Evolutionary conservation across 1,140 invertebrate species (phyloP), one percentile per base, ranked within the genome.

Genomic region (Samia ricini): DNA sequence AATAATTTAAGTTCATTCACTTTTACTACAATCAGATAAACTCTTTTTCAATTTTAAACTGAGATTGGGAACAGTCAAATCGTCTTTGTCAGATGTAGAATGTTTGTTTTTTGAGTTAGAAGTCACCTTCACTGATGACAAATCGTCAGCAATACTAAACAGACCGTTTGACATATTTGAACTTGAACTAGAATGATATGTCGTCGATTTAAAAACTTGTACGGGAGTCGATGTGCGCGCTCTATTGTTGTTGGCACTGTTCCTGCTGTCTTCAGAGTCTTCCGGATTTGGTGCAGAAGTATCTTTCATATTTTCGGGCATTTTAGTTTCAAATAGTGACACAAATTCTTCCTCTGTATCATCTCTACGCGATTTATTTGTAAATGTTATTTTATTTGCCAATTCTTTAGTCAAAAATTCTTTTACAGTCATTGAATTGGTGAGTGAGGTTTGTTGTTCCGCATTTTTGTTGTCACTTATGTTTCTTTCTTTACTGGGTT

Each of bases 171-270:
- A 91, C 21, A 74, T 74, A 58, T 88, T 88, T 10, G 84, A 87
- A 68, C 81, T 89, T 1, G 84, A 85, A 50, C 82, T 90, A 1
- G 91, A 89, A 36, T 86, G 84, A 55, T 86, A 89, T 2, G 86
- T 85, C 61, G 81, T 73, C 15, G 87, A 91, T 71, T 89, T 92
- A 57, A 81, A 89, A 50, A 87, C 72, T 62, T 89, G 85, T 4
- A 92, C 88, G 4, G 92, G 92, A 18, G 92, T 93, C 0, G 92
- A 92, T 18, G 92, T 92, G 4, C 90, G 85, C 66, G 87, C 79
- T 79, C 85, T 69, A 48, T 78, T 77, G 49, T 78, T 77, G 64
- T 76, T 78, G 20, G 60, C 79, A 19, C 66, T 80, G 1, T 51
- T 62, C 24, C 60, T 63, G 52, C 76, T 81, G 0, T 82, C 73